These are phyloP conservation scores for Coelopa frigida DNA, from an alignment of 1,140 invertebrate species.

Conservation along the genomic window DNA sequence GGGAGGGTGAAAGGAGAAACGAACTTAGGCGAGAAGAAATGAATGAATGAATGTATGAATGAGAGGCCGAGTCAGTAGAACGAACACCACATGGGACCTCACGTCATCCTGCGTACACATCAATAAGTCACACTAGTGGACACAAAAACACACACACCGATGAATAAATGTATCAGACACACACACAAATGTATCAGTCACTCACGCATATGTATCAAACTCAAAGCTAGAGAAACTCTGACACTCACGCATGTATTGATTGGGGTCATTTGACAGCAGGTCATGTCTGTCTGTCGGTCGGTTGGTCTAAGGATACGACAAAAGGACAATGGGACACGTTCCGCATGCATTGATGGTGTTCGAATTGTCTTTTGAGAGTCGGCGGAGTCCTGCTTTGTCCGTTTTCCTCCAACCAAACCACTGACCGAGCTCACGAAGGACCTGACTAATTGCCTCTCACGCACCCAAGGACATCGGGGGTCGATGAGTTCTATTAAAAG, in stretches of 20 bases:
- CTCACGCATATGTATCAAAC: too few relatives aligned
- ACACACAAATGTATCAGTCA: too few relatives aligned
- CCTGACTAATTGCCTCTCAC: too few relatives aligned
- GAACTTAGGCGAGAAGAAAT: not conserved
- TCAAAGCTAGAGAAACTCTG: not conserved
- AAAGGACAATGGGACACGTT: too few relatives aligned
- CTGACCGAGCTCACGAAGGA: too few relatives aligned
- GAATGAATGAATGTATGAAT: not conserved
- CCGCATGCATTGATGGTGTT: too few relatives aligned
- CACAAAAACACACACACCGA: not conserved
- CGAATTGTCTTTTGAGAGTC: not conserved
- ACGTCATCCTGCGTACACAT: slow-evolving; percentile 15
- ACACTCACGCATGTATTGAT: slow-evolving; percentile 15
- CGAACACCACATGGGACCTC: slow-evolving; percentile 19
- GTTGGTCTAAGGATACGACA: too few relatives aligned
- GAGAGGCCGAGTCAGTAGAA: not conserved
- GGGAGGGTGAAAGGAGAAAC: slow-evolving; percentile 2
- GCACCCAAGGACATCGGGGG: too few relatives aligned
- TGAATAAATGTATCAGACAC: not conserved
- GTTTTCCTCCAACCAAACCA: too few relatives aligned
- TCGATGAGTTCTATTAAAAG: slow-evolving; percentile 43
- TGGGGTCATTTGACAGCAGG: slow-evolving; percentile 23
- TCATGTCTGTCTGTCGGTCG: not conserved
- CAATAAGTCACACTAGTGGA: slow-evolving; percentile 9
- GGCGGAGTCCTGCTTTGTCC: too few relatives aligned